Base-by-base conservation (phyloP, 1,140 invertebrate species). In the Sipha flava region DNA sequence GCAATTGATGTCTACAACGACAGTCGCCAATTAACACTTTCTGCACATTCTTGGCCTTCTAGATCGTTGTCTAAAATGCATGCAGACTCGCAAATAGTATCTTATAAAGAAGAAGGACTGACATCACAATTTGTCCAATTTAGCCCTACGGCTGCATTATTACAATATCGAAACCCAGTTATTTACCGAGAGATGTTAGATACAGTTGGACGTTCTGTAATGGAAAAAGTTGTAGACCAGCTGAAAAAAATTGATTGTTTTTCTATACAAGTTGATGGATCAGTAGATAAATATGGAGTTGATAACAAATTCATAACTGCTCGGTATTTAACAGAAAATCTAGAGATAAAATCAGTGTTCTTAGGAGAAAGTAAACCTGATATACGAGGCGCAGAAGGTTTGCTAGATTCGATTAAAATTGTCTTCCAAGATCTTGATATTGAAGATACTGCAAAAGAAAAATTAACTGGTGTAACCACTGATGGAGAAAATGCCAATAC, bases 1-100 rank as follows among this genome's bases (percentile, higher is more conserved):
- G 34, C 14, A 70, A 70, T 70, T 70, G 66, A 70, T 70, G 66
- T 70, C n/a, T 70, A 70, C n/a, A 70, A 70, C n/a, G 66, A 43
- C 21, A 70, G 66, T 49, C 23, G 66, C n/a, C 66, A 70, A 70
- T 26, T 70, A 70, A 70, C 66, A 43, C 37, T 54, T 54, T 54
- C 52, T 45, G 40, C 37, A 23, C 37, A 70, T 70, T 70, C 66
- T 47, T 70, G 66, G 66, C 31, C 37, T 21, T 43, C 66, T 70
- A 40, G 31, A 16, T 45, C 66, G 9, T 70, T 70, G 16, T 43
- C 66, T 70, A 70, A 70, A 70, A 70, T 45, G 3, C 37, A 70
- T 47, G 31, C 31, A 16, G 66, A 70, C n/a, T 14, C 21, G 0
- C 66, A 70, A 70, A 70, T 70, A 26, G 7, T 29, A 47, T 70